phyloP scores from a whole-genome alignment of 1,140 invertebrate genomes.

The Lasioglossum albipes region DNA sequence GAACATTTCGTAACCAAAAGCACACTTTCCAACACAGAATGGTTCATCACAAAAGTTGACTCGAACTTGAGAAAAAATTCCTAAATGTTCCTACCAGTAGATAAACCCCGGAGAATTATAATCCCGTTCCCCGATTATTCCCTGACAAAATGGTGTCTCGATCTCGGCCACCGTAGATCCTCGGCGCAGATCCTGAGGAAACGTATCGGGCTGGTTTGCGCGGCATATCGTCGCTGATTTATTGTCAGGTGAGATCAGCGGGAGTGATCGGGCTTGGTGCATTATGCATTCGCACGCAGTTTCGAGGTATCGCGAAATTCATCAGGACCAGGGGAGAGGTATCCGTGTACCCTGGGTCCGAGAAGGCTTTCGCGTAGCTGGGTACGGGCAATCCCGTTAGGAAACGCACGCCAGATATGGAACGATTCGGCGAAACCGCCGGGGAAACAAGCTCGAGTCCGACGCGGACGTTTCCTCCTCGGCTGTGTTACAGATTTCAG shows the following conservation, averaged over 20 bases:
- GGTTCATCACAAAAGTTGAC: too few relatives aligned
- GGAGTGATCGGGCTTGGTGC: conserved; percentile 13
- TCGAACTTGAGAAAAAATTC: too few relatives aligned
- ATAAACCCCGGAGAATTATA: too few relatives aligned
- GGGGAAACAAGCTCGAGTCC: neutral
- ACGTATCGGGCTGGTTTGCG: neutral
- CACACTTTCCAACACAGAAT: too few relatives aligned
- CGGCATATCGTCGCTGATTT: neutral
- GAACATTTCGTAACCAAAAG: too few relatives aligned
- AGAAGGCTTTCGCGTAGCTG: too few relatives aligned
- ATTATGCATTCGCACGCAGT: conserved; percentile 33
- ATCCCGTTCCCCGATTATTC: too few relatives aligned
- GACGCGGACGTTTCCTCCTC: neutral
- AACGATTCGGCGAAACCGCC: conserved; percentile 20
- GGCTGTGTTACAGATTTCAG: conserved; percentile 28
- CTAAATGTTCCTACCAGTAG: too few relatives aligned
- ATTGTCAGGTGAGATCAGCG: neutral
- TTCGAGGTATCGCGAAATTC: conserved; percentile 47
- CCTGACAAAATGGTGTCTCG: too few relatives aligned
- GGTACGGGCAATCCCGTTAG: conserved; percentile 22
- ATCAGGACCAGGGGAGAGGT: conserved; percentile 44
- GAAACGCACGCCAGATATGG: conserved; percentile 26
- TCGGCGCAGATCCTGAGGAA: neutral
- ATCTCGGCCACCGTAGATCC: neutral
- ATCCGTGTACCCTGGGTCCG: neutral